Evolutionary conservation across 1,140 invertebrate genomes (phyloP).

Genomic region (Eupristina koningsbergeri): DNA sequence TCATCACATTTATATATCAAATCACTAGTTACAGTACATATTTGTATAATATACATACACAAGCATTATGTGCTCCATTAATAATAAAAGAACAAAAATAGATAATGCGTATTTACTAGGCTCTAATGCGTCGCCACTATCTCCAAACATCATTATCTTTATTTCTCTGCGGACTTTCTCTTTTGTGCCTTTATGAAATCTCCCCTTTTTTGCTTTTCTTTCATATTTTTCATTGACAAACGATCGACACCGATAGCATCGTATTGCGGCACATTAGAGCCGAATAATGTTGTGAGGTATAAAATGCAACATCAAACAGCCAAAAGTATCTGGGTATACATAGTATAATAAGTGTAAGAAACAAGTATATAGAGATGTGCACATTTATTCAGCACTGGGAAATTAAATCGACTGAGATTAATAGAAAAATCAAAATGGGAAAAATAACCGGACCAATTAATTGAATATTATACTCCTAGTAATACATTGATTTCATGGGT

Average conservation of each 20-base stretch:
- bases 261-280: constrained; percentile 58
- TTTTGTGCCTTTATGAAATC: background rate
- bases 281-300: constrained; percentile 62
- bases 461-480: background rate
- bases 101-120: constrained; percentile 59
- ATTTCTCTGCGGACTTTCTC: background rate
- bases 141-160: background rate
- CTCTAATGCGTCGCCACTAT: constrained; percentile 58
- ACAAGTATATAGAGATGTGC: background rate
- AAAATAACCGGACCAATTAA: background rate
- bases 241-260: background rate
- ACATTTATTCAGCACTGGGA: background rate
- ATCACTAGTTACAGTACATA: constrained; percentile 71
- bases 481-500: no score
- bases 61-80: constrained; percentile 71
- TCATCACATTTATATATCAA: constrained; percentile 56
- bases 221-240: background rate
- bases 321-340: background rate
- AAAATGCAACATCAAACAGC: constrained; percentile 17
- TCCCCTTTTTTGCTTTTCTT: background rate
- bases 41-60: constrained; percentile 70
- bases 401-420: background rate
- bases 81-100: constrained; percentile 59
- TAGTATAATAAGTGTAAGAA: background rate
- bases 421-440: background rate